A percentile compares a stretch with the other conserved stretches of the same genome.
These are phyloP conservation scores for Sterrhoptilus dennistouni DNA, from an alignment of 2,113 vertebrate genomes.

Conservation along the genomic window DNA sequence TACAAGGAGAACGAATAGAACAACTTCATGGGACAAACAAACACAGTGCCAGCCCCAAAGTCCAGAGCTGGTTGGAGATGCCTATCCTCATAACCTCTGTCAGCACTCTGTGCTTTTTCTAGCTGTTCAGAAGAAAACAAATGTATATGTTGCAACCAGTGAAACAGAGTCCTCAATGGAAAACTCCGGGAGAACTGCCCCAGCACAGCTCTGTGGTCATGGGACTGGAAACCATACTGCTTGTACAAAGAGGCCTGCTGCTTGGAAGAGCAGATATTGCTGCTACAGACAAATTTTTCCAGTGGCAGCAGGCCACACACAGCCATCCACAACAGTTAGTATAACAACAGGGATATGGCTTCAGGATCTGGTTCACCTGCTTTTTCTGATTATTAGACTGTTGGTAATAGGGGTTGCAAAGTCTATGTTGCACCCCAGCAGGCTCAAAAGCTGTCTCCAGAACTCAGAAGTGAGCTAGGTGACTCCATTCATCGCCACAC, in stretches of 20 bases:
- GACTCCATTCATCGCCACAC: fast-evolving
- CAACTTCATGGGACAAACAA: not conserved
- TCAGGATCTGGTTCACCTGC: not conserved
- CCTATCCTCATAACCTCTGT: not conserved
- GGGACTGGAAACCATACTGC: not conserved
- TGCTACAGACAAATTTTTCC: not conserved
- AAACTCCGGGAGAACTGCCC: not conserved
- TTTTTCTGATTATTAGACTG: not conserved
- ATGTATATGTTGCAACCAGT: not conserved
- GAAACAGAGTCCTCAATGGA: not conserved
- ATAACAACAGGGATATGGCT: not conserved
- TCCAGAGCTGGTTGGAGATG: too few species aligned
- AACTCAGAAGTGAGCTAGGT: not conserved
- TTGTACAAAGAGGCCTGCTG: not conserved
- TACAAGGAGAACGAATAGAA: not conserved
- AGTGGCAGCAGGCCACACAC: too few species aligned
- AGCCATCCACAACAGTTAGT: not conserved
- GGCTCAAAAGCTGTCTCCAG: not conserved
- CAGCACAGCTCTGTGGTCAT: not conserved
- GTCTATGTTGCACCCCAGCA: not conserved
- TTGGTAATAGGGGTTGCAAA: not conserved
- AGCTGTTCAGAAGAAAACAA: not conserved
- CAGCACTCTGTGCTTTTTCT: not conserved
- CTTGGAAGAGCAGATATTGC: not conserved
- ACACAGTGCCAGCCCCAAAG: not conserved